Base-by-base conservation (phyloP, 2,113 vertebrate species). In the Hepsetus odoe region DNA sequence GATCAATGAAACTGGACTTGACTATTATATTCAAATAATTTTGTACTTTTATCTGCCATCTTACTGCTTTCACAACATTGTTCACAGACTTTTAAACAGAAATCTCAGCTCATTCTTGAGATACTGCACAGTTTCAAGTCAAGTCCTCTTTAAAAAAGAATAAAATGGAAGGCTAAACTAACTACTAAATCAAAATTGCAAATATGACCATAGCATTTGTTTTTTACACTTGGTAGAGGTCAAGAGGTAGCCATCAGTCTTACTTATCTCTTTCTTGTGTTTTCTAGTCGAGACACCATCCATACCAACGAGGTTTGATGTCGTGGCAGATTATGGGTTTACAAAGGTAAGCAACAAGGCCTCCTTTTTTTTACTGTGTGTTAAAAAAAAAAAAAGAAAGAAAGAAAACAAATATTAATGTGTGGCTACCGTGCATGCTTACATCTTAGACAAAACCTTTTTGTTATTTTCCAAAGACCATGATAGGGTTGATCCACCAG, bases 281-380 rank as follows among this genome's bases (percentile, higher is more conserved):
- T 26, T 20, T 81, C 8, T 58, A 93, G 93, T 95, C 0, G 95
- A 96, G 2, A 86, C 91, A 28, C 95, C 95, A 0, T 85, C 85
- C 18, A 88, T 98, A 0, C 83, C 92, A 8, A 87, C 93, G 68
- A 95, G 90, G 83, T 95, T 98, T 87, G 96, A 97, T 0, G 82
- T 96, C 16, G 55, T 92, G 72, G 92, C 91, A 2, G 97, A 98
- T 86, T 95, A 94, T 85, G 86, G 70, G 0, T 90, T 94, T 9
- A 90, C 95, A 51, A 98, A 96, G 94, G 97, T 98, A 88, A 68
- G 77, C 24, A 30, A 49, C 6, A 32, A 59, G 32, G 13, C 26
- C 28, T 70, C 24, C 53, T 69, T 33, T 49, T 26, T n/a, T 22
- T 49, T 12, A 20, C 10, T 24, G 9, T 20, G 1, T 56, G 4